Percentiles rank a stretch among this genome's conserved stretches.
These are phyloP conservation scores for Lepus timidus DNA, from an alignment of 2,113 vertebrate genomes.

Conservation along the genomic window DNA sequence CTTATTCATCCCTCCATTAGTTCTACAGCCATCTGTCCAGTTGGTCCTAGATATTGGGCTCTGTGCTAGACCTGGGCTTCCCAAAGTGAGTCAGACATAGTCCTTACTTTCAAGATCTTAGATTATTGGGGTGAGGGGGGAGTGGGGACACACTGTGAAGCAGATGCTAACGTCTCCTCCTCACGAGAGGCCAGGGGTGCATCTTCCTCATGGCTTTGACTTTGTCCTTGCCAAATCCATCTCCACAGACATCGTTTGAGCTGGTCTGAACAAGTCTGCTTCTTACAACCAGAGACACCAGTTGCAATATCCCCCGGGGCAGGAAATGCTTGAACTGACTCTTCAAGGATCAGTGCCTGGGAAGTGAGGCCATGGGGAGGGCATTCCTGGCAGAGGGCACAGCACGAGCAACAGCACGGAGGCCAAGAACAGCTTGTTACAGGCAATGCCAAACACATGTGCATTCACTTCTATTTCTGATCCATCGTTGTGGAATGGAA, in stretches of 20 bases:
- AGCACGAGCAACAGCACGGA: neutral
- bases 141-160: neutral
- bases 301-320: neutral
- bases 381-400: constrained; percentile 39
- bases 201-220: neutral
- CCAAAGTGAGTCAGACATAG: neutral
- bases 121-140: neutral
- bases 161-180: neutral
- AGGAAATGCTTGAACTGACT: constrained; percentile 8
- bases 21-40: neutral
- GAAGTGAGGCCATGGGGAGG: neutral
- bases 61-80: neutral
- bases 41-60: neutral
- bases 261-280: neutral
- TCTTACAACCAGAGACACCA: constrained; percentile 36
- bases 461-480: constrained; percentile 47
- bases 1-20: neutral
- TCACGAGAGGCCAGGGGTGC: neutral
- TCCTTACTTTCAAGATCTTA: neutral
- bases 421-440: constrained; percentile 69
- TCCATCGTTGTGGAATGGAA: constrained; percentile 55
- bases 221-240: neutral
- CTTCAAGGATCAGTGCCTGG: constrained; percentile 11
- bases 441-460: constrained; percentile 50
- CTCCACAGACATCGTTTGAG: neutral